phyloP scores from a whole-genome alignment of 2,888 invertebrate species.

The Tinea semifulvella region DNA sequence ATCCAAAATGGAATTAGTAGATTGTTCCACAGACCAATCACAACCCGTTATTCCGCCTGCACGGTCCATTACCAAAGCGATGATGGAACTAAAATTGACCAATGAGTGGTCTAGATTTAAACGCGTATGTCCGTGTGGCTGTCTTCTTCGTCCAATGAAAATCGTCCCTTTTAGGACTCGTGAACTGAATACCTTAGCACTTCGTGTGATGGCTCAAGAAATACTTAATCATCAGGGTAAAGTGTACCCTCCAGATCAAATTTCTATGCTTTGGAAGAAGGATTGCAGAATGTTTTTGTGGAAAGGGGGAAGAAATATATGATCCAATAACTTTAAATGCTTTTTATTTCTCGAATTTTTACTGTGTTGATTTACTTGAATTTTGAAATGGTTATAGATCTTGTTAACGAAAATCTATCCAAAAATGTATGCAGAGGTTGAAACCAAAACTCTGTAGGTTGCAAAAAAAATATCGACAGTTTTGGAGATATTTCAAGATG shows the following conservation, averaged over 20 bases:
- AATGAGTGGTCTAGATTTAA: constrained; percentile 34
- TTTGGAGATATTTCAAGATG: too few relatives aligned
- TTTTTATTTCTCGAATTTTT: background rate
- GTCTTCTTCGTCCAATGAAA: constrained; percentile 39
- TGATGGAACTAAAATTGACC: constrained; percentile 45
- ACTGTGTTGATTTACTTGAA: too few relatives aligned
- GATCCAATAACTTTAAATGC: background rate
- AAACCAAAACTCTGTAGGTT: too few relatives aligned
- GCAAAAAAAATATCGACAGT: too few relatives aligned
- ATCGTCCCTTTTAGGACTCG: constrained; percentile 49
- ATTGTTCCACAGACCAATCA: constrained; percentile 43
- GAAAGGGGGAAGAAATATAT: constrained; percentile 38
- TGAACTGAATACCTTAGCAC: constrained; percentile 47
- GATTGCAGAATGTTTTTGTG: constrained; percentile 75
- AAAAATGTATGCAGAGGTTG: too few relatives aligned
- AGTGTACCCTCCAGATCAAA: constrained; percentile 63
- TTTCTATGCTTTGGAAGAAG: constrained; percentile 74
- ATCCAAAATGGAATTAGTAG: constrained; percentile 35
- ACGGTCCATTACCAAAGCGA: constrained; percentile 52
- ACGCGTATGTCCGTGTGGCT: constrained; percentile 54
- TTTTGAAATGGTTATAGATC: too few relatives aligned
- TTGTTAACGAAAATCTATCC: too few relatives aligned
- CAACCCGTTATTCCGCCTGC: constrained; percentile 47
- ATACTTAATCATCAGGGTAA: constrained; percentile 65
- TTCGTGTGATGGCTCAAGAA: constrained; percentile 60